Base-by-base conservation (phyloP, 1,140 invertebrate species). In the Forficula auricularia region DNA sequence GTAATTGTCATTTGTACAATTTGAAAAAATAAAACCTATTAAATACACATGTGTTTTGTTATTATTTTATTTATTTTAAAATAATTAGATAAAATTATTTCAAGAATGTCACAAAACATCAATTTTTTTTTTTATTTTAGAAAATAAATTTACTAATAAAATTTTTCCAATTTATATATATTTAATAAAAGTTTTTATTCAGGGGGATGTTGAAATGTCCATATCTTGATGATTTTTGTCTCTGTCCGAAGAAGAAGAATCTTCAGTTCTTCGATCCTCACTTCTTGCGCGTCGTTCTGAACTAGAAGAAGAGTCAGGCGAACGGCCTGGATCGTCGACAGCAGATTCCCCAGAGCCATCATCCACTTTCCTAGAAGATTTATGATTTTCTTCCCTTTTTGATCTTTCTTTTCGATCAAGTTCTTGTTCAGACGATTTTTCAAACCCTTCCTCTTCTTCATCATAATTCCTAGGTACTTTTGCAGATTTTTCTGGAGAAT, bases 171-270 rank as follows among this genome's bases (percentile, higher is more conserved):
- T 27, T 27, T 6, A 27, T 27, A 27, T 27, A 6, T 27, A 6
- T n/a, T n/a, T n/a, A n/a, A n/a, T n/a, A n/a, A n/a, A n/a, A n/a
- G n/a, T n/a, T n/a, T n/a, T n/a, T 19, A 9, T 15, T 42, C 37
- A 51, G 22, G 50, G 50, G 38, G 50, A 52, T 18, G 51, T 51
- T 14, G 68, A 71, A 51, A 71, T 71, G 54, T 71, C 68, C 68
- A 71, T 71, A 53, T 71, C 69, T 54, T 70, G 66, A 18, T 66
- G 66, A 48, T 68, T 67, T 34, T 30, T 22, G 19, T 50, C 66
- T 65, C 4, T 63, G 52, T 12, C 57, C 58, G 19, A 57, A 57
- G 53, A 67, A 53, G 49, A 60, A 49, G 50, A 53, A 53, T 57
- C 59, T 13, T 52, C 50, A 34, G 48, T 52, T 49, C 54, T 55